Conservation (phyloP, 2,888 invertebrate genomes). For the Elysia crispata region DNA sequence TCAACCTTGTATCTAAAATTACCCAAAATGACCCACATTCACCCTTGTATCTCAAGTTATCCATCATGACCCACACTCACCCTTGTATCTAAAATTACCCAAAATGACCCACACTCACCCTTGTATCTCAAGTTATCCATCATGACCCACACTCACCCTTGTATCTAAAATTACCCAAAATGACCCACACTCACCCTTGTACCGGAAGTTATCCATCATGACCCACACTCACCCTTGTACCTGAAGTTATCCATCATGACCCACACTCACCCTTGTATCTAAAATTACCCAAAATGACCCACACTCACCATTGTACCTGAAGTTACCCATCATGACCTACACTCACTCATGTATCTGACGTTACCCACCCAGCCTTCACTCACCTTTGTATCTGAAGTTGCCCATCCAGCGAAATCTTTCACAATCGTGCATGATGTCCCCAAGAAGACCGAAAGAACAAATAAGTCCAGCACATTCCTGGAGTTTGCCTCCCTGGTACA, state of each 20-base stretch:
- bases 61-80: not conserved
- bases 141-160: not conserved
- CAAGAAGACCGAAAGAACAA: slow-evolving; percentile 67
- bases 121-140: not conserved
- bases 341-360: not conserved
- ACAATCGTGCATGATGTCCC: slow-evolving; percentile 69
- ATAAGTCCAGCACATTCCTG: slow-evolving; percentile 63
- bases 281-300: not conserved
- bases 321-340: not conserved
- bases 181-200: not conserved
- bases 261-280: not conserved
- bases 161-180: not conserved
- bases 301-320: too few species aligned
- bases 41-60: too few species aligned
- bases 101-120: too few species aligned
- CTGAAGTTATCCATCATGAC: not conserved
- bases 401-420: slow-evolving; percentile 70
- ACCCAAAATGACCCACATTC: too few species aligned
- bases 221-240: too few species aligned
- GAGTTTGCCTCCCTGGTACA: slow-evolving; percentile 63
- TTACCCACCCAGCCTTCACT: not conserved
- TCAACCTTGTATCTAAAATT: not conserved
- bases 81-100: not conserved
- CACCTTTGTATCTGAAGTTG: slow-evolving; percentile 60
- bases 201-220: not conserved